A percentile compares a stretch with the other conserved stretches of the same genome.
Evolutionary conservation across 2,888 invertebrate genomes (phyloP).

Genomic region (Stratiomys singularior): DNA sequence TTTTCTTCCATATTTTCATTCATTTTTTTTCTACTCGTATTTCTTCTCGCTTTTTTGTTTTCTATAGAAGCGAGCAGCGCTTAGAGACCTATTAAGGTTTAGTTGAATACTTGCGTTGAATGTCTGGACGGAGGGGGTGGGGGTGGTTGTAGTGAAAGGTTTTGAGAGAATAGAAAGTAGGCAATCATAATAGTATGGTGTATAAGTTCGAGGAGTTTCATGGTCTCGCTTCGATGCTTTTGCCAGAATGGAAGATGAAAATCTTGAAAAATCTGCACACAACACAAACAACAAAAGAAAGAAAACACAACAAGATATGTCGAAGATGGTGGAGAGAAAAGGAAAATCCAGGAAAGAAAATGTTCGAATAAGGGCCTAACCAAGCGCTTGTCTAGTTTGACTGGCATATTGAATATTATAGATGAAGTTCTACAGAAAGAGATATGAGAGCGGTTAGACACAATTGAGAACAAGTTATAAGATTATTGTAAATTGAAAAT

Average conservation of each 20-base stretch:
- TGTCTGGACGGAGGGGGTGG: background rate
- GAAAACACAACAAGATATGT: no score
- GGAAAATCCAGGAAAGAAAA: no score
- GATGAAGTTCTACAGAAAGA: slow-evolving; percentile 14
- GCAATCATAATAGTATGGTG: background rate
- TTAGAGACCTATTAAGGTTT: background rate
- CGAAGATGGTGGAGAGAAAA: no score
- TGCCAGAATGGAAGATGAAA: background rate
- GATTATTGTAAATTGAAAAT: slow-evolving; percentile 16
- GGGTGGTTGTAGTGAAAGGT: background rate
- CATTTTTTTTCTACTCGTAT: no score
- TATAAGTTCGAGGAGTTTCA: background rate
- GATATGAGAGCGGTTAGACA: background rate
- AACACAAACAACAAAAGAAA: background rate
- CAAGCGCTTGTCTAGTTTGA: background rate
- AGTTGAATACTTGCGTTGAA: background rate
- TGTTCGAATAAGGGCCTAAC: no score
- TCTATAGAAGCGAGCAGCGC: background rate
- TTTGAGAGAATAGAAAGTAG: background rate
- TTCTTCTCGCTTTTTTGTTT: background rate
- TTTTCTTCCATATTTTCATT: slow-evolving; percentile 16
- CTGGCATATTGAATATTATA: slow-evolving; percentile 33
- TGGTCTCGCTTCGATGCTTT: slow-evolving; percentile 14
- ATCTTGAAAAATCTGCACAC: background rate
- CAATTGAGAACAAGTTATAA: slow-evolving; percentile 21